These are phyloP conservation scores for Rattus norvegicus DNA, from an alignment of 2,113 vertebrate genomes.

Conservation along the genomic window DNA sequence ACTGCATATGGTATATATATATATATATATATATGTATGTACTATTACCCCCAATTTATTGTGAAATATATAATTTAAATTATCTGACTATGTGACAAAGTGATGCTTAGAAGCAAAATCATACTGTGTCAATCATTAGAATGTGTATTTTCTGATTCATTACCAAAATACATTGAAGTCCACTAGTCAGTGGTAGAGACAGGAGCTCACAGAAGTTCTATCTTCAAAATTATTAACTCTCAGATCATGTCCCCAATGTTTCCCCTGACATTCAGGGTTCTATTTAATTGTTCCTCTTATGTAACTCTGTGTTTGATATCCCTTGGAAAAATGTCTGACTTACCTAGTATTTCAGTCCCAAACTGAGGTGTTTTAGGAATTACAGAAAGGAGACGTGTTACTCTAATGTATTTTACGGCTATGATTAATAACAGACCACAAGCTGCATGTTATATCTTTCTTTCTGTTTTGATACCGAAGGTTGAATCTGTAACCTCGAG, in stretches of 20 bases:
- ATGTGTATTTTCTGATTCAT: constrained; percentile 18
- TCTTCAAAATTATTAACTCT: constrained; percentile 30
- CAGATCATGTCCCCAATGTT: not conserved
- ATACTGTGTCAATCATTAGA: not conserved
- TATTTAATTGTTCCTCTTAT: constrained; percentile 25
- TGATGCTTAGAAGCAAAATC: constrained; percentile 25
- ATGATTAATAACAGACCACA: constrained; percentile 20
- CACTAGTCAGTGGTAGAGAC: not conserved
- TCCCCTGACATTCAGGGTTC: constrained; percentile 20
- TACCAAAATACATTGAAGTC: not conserved
- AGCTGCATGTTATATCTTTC: not conserved
- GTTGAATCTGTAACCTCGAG: not conserved
- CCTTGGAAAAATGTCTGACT: constrained; percentile 4
- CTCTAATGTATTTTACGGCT: not conserved
- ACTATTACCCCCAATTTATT: constrained; percentile 25
- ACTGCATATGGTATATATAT: not conserved
- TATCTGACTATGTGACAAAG: not conserved
- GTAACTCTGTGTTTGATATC: constrained; percentile 38
- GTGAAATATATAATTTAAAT: constrained; percentile 12
- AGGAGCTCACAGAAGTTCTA: not conserved
- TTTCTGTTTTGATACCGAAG: not conserved
- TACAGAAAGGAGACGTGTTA: constrained; percentile 10
- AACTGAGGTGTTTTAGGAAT: not conserved
- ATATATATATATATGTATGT: not conserved
- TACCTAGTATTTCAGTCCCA: not conserved